Evolutionary conservation across 2,113 vertebrate species (phyloP).

Genomic region (Oostethus manadensis): DNA sequence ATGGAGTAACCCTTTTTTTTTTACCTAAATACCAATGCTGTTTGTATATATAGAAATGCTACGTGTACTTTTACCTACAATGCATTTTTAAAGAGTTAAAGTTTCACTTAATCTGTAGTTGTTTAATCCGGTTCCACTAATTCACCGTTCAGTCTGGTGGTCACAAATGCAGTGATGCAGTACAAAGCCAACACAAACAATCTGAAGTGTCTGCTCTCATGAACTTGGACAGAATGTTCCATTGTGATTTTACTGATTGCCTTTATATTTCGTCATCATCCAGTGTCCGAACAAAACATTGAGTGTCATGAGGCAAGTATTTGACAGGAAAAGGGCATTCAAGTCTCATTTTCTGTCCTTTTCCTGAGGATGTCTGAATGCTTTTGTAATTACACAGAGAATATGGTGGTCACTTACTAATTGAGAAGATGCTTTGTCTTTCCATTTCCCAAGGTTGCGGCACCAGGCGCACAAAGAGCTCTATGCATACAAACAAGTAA

Average conservation of each 20-base stretch:
- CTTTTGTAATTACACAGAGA: background rate
- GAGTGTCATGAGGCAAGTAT: slow-evolving; percentile 19
- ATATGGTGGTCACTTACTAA: slow-evolving; percentile 28
- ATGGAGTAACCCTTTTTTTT: slow-evolving; percentile 32
- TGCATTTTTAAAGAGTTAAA: slow-evolving; percentile 6
- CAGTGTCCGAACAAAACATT: background rate
- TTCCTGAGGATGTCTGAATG: slow-evolving; percentile 34
- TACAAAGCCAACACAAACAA: background rate
- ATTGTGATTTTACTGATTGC: background rate
- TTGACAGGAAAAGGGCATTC: background rate
- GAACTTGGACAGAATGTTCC: background rate
- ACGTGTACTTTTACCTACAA: background rate
- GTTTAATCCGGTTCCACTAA: slow-evolving; percentile 3
- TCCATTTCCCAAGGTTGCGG: slow-evolving; percentile 80
- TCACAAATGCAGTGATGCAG: background rate
- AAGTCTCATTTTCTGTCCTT: slow-evolving; percentile 15
- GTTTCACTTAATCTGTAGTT: slow-evolving; percentile 8
- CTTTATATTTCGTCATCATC: background rate
- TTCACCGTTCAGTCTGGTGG: slow-evolving; percentile 6
- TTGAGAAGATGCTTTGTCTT: slow-evolving; percentile 46
- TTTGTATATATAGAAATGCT: slow-evolving; percentile 18
- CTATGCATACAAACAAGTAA: slow-evolving; percentile 98
- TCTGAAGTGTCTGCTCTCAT: background rate
- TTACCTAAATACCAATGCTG: slow-evolving; percentile 3
- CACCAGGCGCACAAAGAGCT: slow-evolving; percentile 98